phyloP scores from a whole-genome alignment of 1,140 invertebrate species.

The Heliconius eleuchia region DNA sequence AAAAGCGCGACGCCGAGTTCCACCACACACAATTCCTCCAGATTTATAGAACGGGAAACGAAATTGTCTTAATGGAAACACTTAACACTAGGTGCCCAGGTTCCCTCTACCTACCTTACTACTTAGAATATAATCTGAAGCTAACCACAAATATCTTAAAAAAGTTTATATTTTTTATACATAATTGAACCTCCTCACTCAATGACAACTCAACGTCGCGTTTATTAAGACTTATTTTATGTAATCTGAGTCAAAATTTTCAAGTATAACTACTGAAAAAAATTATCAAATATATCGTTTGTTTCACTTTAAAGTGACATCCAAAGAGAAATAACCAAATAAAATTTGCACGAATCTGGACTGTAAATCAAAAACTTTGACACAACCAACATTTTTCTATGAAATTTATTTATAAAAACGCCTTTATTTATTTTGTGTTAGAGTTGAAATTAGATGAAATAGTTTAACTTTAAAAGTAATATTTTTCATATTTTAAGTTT shows the following conservation, averaged over 20 bases:
- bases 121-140: too few relatives aligned
- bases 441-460: background rate
- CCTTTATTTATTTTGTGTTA: background rate
- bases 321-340: constrained; percentile 2
- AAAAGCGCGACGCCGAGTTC: too few relatives aligned
- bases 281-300: background rate
- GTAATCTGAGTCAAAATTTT: background rate
- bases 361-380: constrained; percentile 27
- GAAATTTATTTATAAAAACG: background rate
- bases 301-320: background rate
- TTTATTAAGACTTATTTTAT: too few relatives aligned
- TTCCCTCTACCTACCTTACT: too few relatives aligned
- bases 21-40: too few relatives aligned
- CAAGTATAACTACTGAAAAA: background rate
- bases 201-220: too few relatives aligned
- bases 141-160: too few relatives aligned
- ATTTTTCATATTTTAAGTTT: background rate
- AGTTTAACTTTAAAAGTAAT: background rate
- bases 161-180: too few relatives aligned
- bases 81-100: too few relatives aligned
- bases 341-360: constrained; percentile 5
- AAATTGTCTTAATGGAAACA: too few relatives aligned
- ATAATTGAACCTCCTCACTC: too few relatives aligned
- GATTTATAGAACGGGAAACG: too few relatives aligned
- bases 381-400: background rate